Evolutionary conservation across 2,113 vertebrate species (phyloP).

Genomic region (Tautogolabrus adspersus): DNA sequence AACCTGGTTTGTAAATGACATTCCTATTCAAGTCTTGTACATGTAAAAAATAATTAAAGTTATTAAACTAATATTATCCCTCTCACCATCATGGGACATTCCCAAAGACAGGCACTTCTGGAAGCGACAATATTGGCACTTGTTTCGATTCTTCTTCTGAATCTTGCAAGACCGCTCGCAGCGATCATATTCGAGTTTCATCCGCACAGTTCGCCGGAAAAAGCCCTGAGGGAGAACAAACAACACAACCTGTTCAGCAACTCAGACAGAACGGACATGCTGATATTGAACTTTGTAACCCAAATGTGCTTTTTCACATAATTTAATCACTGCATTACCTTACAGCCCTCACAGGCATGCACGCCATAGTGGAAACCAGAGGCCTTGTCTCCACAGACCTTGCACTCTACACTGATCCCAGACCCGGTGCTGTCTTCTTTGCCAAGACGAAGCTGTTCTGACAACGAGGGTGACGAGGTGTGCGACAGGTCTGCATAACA

Average conservation of each 20-base stretch:
- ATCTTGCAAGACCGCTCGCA: conserved; percentile 96
- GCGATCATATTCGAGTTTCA: conserved; percentile 97
- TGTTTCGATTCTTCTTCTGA: conserved; percentile 98
- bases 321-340: conserved; percentile 82
- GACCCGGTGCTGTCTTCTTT: conserved; percentile 83
- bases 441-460: conserved; percentile 91
- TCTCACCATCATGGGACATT: conserved; percentile 98
- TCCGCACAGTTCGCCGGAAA: conserved; percentile 95
- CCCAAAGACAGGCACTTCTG: conserved; percentile 97
- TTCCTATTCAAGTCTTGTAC: no score
- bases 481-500: conserved; percentile 86
- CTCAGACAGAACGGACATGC: neutral
- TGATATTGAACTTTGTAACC: neutral
- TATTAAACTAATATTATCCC: neutral
- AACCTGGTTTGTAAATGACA: no score
- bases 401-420: conserved; percentile 93
- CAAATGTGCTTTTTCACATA: neutral
- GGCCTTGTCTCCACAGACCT: conserved; percentile 96
- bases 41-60: neutral
- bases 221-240: conserved; percentile 87
- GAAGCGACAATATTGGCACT: conserved; percentile 99
- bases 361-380: conserved; percentile 98
- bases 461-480: conserved; percentile 89
- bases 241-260: conserved; percentile 8
- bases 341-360: conserved; percentile 97